Base-by-base conservation (phyloP, 2,888 invertebrate species). In the Harpagoxenus sublaevis region DNA sequence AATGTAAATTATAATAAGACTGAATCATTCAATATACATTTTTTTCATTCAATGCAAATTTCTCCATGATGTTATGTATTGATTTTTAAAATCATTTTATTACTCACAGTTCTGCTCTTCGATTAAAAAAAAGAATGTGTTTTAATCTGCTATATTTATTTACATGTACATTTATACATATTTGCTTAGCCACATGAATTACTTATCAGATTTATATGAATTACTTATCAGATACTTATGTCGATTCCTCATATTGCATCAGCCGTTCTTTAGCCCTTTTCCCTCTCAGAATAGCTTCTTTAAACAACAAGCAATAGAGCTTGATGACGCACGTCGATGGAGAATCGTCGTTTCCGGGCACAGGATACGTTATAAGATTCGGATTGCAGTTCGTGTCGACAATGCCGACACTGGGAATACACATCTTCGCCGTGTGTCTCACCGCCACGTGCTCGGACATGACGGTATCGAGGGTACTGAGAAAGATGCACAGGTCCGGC, bases 331-430 rank as follows among this genome's bases (percentile, higher is more conserved):
- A 23, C 23, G 23, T 23, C 23, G 95, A 95, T 0, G 97, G 97
- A 0, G 98, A 96, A 95, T 99, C 99, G 95, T 99, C 99, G 95
- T 99, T 99, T 0, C 99, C 99, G 0, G 99, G 99, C 2, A 99
- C 97, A 0, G 99, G 99, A 95, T 99, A 99, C 0, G 99, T 98
- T 53, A 99, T 97, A 60, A 99, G 95, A 95, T 98, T 98, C 0
- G 99, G 99, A 95, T 99, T 98, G 93, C 98, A 98, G 95, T 99
- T 99, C 0, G 97, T 97, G 94, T 99, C 99, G 0, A 98, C 98
- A 89, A 99, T 97, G 2, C 98, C 99, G 79, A 99, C 96, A 0
- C 98, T 97, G 0, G 98, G 98, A 94, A 99, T 98, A 28, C 97
- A 96, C 97, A 99, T 97, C 96, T 99, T 99, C 0, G 99, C 98